These are phyloP conservation scores for Picathartes gymnocephalus DNA, from an alignment of 2,113 vertebrate genomes.

Conservation along the genomic window DNA sequence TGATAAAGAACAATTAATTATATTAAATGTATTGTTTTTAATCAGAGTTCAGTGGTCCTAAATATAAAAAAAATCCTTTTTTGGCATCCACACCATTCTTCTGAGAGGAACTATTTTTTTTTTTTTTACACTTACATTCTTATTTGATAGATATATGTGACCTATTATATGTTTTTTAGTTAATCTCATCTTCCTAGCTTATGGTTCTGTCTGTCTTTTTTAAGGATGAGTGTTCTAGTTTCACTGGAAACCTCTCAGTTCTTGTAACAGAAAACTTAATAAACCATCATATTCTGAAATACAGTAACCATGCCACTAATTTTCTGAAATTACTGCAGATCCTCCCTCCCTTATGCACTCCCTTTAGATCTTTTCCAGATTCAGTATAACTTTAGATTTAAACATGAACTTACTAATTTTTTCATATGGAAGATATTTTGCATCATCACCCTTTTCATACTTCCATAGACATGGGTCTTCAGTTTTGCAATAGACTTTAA, in stretches of 20 bases:
- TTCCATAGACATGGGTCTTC: rapidly evolving
- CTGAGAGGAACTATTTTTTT: background rate
- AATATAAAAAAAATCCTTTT: background rate
- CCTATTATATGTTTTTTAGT: background rate
- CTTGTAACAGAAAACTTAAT: background rate
- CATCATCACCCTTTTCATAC: background rate
- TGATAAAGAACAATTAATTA: background rate
- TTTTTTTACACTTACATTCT: background rate
- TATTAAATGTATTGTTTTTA: background rate
- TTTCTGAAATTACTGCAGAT: background rate
- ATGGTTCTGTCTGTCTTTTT: background rate
- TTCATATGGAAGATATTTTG: background rate
- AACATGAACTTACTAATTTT: background rate
- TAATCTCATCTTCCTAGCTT: background rate
- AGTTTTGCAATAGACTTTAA: background rate
- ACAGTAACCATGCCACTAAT: rapidly evolving
- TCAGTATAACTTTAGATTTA: background rate
- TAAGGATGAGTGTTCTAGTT: background rate
- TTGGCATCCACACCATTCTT: background rate
- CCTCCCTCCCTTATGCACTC: background rate
- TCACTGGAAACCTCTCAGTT: background rate
- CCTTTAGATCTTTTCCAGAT: background rate
- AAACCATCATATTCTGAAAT: background rate
- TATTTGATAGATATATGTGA: background rate
- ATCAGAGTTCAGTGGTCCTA: background rate